Evolutionary conservation across 2,113 vertebrate genomes (phyloP), one percentile per base, ranked within the genome.

Genomic region (Eupsittula cactorum): DNA sequence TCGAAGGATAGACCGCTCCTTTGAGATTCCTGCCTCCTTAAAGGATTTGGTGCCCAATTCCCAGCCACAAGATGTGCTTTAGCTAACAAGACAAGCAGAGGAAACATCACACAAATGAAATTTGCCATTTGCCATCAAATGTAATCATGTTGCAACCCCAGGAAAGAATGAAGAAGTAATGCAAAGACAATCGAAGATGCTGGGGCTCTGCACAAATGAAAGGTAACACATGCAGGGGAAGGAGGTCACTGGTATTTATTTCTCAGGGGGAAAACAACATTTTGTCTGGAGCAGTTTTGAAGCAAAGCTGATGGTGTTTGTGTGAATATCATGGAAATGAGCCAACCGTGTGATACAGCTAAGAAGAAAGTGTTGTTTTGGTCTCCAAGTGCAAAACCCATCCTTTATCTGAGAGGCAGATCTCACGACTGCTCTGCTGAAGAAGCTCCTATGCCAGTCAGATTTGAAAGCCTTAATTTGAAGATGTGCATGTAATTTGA

Each of bases 71-170:
- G 55, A 41, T 25, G 64, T 10, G 19, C 55, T 86, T 73, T 46
- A 53, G 29, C 69, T 88, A 83, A n/a, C 31, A 39, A 59, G 11
- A 25, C 50, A 74, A 81, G 71, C 8, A 33, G 64, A 81, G n/a
- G 41, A 81, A 87, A 67, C 0, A 0, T 37, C 27, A 17, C 0
- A 1, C 44, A 52, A 85, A 69, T 47, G 35, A 75, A 53, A 55
- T 79, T 46, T 76, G 41, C 50, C 29, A 1, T 47, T 87, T n/a
- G 33, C 41, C 29, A 1, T 86, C 35, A 82, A 75, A 50, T 33
- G 35, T 37, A 50, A 76, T 10, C 33, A 44, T 62, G n/a, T 39
- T 79, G 46, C 78, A 82, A 60, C 59, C 37, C 21, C 33, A 33
- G 46, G 42, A 64, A 67, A 85, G 52, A 37, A 70, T 37, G 52